Base-by-base conservation (phyloP, 2,888 invertebrate genomes). In the Phyllotreta striolata region DNA sequence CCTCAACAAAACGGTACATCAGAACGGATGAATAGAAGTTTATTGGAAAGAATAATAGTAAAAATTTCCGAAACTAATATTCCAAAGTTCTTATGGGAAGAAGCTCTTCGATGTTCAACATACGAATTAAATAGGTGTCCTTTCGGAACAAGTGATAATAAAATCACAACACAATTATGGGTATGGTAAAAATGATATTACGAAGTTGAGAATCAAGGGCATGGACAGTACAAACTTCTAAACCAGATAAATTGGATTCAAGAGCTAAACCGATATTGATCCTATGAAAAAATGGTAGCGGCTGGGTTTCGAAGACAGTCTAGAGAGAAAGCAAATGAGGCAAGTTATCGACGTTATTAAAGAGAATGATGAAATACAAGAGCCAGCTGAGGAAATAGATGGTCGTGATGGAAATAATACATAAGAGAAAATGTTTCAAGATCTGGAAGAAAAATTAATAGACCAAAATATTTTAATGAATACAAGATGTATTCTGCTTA, bases 21-120 rank as follows among this genome's bases (percentile, higher is more conserved):
- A 0, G 69, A 73, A 56, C n/a, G 74, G 13, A 67, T 72, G 68
- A 74, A 74, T 47, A 55, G 71, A 63, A 72, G 70, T 6, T 44
- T 71, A 14, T 14, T 73, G 13, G 68, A 71, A 40, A 74, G 63
- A 63, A 69, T 67, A 10, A 55, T 73, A 39, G 64, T 68, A 37
- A 70, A 66, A 60, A 64, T 74, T 37, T 10, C 49, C 2, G 64
- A 72, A 37, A 65, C 68, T 35, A 65, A 67, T 38, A n/a, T 72
- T 44, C 68, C 66, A 7, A 70, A 66, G 56, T 37, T 63, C 34
- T 55, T 70, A 35, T 74, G 63, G 64, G 52, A 56, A 4, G 66
- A 68, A 43, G 66, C 64, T 12, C 10, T 62, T 24, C 49, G 55
- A 57, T 58, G 56, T 56, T 62, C 64, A 12, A 62, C 54, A 37